phyloP scores from a whole-genome alignment of 2,797 vertebrate species.

The Melanotaenia nigrans region DNA sequence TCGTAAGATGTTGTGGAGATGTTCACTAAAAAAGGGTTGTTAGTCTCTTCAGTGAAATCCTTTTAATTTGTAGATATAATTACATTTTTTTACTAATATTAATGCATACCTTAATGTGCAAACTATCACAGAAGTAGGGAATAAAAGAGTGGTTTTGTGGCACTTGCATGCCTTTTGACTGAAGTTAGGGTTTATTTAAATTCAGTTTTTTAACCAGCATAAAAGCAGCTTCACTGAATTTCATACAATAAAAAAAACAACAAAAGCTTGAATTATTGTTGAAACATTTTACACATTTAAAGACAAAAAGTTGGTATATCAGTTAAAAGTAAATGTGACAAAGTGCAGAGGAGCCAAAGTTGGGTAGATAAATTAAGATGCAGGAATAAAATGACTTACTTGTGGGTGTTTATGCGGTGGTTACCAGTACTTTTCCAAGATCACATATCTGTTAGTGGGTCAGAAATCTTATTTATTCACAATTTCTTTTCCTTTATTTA shows the following conservation, averaged over 20 bases:
- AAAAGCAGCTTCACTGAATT: background rate
- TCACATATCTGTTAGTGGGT: background rate
- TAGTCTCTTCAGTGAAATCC: background rate
- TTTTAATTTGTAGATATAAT: background rate
- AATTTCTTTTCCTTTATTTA: background rate
- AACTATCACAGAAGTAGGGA: background rate
- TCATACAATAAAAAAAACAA: too few species aligned
- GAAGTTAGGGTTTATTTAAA: background rate
- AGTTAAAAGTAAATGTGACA: background rate
- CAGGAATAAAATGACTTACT: too few species aligned
- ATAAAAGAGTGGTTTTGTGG: too few species aligned
- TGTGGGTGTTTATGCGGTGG: background rate
- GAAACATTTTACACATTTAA: too few species aligned
- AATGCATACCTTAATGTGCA: background rate
- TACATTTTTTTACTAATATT: background rate
- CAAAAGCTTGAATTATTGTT: too few species aligned
- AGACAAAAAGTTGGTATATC: background rate
- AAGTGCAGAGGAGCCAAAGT: background rate
- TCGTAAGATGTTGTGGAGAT: slow-evolving; percentile 7
- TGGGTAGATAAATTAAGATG: background rate
- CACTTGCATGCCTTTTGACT: too few species aligned
- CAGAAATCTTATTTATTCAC: background rate
- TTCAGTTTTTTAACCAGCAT: background rate
- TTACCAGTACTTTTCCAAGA: background rate
- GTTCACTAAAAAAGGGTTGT: background rate